Conservation (phyloP, 92 coral and sea anemone species). For the Palythoa grandiflora region DNA sequence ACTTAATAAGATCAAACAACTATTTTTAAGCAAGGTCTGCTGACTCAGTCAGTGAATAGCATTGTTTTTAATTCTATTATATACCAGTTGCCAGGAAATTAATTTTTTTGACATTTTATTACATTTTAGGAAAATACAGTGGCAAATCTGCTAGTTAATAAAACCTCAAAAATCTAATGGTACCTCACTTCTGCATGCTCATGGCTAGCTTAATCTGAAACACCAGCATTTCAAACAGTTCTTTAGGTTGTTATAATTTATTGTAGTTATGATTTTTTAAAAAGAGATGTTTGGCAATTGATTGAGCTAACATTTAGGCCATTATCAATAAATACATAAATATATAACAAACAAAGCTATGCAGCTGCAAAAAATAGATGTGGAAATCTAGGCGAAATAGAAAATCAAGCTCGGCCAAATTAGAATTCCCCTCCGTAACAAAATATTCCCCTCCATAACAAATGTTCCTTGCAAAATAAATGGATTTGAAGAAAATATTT, state of each 20-base stretch:
- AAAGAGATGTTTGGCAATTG: conserved; percentile 4
- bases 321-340: conserved; percentile 1
- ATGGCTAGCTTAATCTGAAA: conserved; percentile 3
- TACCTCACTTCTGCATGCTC: conserved; percentile 21
- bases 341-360: background rate
- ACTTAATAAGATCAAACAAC: conserved; percentile 9
- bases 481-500: too few relatives aligned
- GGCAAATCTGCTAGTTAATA: conserved; percentile 9
- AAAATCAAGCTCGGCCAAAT: too few relatives aligned
- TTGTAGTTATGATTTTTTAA: background rate
- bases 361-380: conserved; percentile 5
- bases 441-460: too few relatives aligned
- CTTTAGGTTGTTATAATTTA: conserved; percentile 2
- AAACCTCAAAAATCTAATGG: conserved; percentile 17
- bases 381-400: background rate
- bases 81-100: conserved; percentile 4
- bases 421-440: too few relatives aligned
- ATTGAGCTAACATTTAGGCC: conserved; percentile 1
- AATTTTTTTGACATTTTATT: background rate
- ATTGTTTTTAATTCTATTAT: background rate
- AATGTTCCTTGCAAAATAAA: too few relatives aligned
- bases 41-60: conserved; percentile 16
- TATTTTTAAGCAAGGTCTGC: conserved; percentile 7
- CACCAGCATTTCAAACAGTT: conserved; percentile 17
- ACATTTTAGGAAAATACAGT: conserved; percentile 9